phyloP scores from a whole-genome alignment of 2,888 invertebrate genomes.

The Rosalia funebris region DNA sequence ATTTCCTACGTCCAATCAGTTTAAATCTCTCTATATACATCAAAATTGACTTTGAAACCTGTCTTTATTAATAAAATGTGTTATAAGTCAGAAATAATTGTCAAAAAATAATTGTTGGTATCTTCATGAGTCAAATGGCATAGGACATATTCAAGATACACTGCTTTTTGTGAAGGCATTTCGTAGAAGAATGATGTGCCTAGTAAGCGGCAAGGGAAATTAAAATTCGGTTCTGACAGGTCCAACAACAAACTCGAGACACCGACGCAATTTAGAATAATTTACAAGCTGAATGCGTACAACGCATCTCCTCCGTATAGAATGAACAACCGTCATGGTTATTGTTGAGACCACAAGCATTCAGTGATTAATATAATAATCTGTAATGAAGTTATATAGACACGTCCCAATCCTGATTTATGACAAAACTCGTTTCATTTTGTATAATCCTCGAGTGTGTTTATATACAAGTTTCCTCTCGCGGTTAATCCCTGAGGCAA shows the following conservation, averaged over 20 bases:
- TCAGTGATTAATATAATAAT: conserved; percentile 64
- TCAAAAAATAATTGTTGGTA: too few species aligned
- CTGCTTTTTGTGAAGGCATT: too few species aligned
- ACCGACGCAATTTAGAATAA: conserved; percentile 44
- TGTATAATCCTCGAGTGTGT: conserved; percentile 56
- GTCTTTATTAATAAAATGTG: too few species aligned
- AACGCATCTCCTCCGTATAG: conserved; percentile 25
- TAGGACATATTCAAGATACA: too few species aligned
- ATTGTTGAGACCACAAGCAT: conserved; percentile 59
- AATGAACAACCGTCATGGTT: conserved; percentile 47
- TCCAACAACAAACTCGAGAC: conserved; percentile 15
- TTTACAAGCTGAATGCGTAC: conserved; percentile 40
- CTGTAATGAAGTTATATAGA: conserved; percentile 65
- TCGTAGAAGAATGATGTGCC: background rate
- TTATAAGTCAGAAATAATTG: too few species aligned
- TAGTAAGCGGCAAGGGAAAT: background rate
- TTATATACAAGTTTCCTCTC: conserved; percentile 53
- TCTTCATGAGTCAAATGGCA: too few species aligned
- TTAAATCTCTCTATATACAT: too few species aligned
- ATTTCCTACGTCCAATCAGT: too few species aligned
- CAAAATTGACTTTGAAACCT: too few species aligned
- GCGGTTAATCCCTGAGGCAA: conserved; percentile 51
- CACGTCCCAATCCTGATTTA: conserved; percentile 63
- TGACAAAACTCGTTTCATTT: conserved; percentile 61
- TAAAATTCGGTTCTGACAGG: background rate